phyloP scores from a whole-genome alignment of 2,113 vertebrate species.

The Petrocephalus zakoni region DNA sequence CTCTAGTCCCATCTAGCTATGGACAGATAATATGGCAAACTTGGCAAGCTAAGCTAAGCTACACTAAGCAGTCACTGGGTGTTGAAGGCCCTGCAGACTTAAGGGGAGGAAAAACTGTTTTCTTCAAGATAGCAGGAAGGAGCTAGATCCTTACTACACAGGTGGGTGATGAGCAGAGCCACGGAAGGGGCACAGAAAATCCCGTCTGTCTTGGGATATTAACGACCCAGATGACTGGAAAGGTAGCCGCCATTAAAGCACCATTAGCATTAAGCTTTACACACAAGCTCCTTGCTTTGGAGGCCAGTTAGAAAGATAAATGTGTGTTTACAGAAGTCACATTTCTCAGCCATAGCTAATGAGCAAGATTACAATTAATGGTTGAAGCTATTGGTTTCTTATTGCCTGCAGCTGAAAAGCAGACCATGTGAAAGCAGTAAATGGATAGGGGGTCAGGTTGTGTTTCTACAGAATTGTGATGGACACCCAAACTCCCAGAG shows the following conservation, averaged over 20 bases:
- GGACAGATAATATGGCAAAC: neutral
- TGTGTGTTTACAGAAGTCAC: neutral
- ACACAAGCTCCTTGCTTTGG: neutral
- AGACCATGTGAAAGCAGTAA: neutral
- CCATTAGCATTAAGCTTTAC: neutral
- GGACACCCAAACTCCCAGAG: neutral
- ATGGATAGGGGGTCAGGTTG: neutral
- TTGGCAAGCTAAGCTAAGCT: neutral
- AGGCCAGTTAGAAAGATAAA: neutral
- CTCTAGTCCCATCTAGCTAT: neutral
- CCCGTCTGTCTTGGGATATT: neutral
- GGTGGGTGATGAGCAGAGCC: neutral
- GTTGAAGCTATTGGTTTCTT: neutral
- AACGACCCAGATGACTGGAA: neutral
- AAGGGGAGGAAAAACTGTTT: neutral
- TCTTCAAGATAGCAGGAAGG: neutral
- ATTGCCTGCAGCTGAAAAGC: neutral
- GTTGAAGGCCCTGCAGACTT: neutral
- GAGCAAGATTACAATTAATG: neutral
- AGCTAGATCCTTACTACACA: neutral
- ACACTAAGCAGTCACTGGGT: neutral
- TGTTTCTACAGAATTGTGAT: neutral
- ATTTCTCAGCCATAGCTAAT: neutral
- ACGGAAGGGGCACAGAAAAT: neutral
- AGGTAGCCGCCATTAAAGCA: neutral